These are phyloP conservation scores for Hippolais icterina DNA, from an alignment of 2,113 vertebrate genomes.

Conservation along the genomic window DNA sequence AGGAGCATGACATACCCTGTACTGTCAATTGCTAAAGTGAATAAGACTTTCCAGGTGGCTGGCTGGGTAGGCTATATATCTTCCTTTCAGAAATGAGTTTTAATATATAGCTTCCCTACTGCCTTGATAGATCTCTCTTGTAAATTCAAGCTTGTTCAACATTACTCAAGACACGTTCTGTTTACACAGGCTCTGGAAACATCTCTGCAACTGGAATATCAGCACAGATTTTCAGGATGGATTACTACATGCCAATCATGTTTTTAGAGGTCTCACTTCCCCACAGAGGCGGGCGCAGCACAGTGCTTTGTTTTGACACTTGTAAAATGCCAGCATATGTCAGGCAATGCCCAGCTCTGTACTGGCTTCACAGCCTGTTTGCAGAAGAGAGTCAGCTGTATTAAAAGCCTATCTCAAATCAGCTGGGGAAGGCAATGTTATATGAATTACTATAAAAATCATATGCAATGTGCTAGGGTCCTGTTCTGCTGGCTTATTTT, in stretches of 20 bases:
- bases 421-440: background rate
- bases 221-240: background rate
- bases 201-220: background rate
- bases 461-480: background rate
- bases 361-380: background rate
- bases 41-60: background rate
- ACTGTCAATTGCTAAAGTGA: background rate
- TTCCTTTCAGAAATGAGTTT: background rate
- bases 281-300: background rate
- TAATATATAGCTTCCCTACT: background rate
- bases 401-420: background rate
- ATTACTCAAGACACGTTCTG: background rate
- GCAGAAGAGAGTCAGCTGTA: background rate
- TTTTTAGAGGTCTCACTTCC: background rate
- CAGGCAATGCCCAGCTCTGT: background rate
- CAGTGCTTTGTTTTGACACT: background rate
- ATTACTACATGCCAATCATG: background rate
- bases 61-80: background rate
- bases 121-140: background rate
- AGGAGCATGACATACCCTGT: background rate
- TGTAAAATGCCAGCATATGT: background rate
- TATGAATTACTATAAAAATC: background rate
- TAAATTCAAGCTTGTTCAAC: background rate
- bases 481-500: background rate
- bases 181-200: background rate